These are phyloP conservation scores for Theonella swinhoei DNA, from an alignment of 37 sponge, comb jelly and placozoan genomes.

Conservation along the genomic window DNA sequence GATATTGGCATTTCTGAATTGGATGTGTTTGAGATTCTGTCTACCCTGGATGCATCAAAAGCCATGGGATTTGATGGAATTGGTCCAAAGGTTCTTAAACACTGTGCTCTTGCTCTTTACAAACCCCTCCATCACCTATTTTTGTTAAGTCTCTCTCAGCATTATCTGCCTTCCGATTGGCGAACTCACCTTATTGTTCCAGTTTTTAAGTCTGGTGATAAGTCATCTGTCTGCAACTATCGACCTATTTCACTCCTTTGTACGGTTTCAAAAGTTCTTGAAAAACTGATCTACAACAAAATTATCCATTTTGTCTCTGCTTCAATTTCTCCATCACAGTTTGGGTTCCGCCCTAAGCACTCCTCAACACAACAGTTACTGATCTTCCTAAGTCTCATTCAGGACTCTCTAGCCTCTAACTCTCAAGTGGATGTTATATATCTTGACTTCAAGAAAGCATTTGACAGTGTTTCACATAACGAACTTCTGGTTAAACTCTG, in stretches of 20 bases:
- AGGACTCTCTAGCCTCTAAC: background rate
- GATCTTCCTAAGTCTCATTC: background rate
- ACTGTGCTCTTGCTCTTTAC: constrained; percentile 4
- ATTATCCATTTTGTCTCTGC: constrained; percentile 15
- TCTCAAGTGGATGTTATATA: constrained; percentile 15
- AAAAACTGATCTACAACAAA: constrained; percentile 32
- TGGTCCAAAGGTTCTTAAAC: constrained; percentile 21
- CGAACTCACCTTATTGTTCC: background rate
- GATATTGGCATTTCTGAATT: background rate
- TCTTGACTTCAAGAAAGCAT: constrained; percentile 52
- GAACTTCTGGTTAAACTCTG: constrained; percentile 41
- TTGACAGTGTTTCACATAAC: constrained; percentile 52
- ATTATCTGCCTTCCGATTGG: constrained; percentile 5
- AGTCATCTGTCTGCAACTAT: constrained; percentile 20
- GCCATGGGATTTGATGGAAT: constrained; percentile 34
- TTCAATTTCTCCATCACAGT: constrained; percentile 1
- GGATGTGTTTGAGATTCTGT: background rate
- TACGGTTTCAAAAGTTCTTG: constrained; percentile 23
- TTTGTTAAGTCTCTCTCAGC: background rate
- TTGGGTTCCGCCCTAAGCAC: constrained; percentile 8
- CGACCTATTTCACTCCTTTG: constrained; percentile 49
- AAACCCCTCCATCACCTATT: constrained; percentile 5
- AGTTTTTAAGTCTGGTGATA: constrained; percentile 18
- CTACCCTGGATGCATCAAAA: background rate
- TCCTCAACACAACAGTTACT: background rate